Percentiles rank a stretch among this genome's conserved stretches.
phyloP scores from a whole-genome alignment of 2,113 vertebrate species.

The Sinocyclocheilus anophthalmus region DNA sequence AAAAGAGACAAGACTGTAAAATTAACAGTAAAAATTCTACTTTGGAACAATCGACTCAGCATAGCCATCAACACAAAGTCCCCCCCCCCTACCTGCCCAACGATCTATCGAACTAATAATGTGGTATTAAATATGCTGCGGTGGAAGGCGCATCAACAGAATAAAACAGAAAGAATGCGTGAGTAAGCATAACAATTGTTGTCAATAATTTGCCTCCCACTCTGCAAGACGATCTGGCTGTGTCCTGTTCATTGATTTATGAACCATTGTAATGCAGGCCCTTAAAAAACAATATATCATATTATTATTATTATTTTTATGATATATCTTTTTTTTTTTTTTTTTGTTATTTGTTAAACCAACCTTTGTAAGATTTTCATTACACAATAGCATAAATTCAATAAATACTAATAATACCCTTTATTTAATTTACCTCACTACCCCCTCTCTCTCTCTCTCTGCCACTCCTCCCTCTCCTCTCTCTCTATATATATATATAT shows the following conservation, averaged over 20 bases:
- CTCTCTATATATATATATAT: no score
- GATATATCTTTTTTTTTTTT: no score
- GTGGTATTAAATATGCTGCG: background rate
- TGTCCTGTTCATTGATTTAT: no score
- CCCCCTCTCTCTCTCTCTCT: no score
- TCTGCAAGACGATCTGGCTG: background rate
- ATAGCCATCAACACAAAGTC: constrained; percentile 4
- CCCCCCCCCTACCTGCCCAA: background rate
- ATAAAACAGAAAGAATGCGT: background rate
- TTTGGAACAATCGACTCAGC: background rate
- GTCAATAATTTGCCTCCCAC: background rate
- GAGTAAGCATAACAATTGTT: background rate
- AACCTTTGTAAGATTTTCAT: no score
- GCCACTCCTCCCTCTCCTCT: no score
- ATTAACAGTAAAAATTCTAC: background rate
- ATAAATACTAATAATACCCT: no score
- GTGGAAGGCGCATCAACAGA: background rate
- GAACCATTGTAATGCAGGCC: no score
- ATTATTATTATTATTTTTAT: background rate
- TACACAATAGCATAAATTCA: no score
- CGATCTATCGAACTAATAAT: background rate
- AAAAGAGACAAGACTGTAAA: background rate
- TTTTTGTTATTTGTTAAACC: no score
- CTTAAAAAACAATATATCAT: background rate
- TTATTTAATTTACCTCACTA: no score